Base-by-base conservation (phyloP, 2,888 invertebrate genomes). In the Idaea biselata region DNA sequence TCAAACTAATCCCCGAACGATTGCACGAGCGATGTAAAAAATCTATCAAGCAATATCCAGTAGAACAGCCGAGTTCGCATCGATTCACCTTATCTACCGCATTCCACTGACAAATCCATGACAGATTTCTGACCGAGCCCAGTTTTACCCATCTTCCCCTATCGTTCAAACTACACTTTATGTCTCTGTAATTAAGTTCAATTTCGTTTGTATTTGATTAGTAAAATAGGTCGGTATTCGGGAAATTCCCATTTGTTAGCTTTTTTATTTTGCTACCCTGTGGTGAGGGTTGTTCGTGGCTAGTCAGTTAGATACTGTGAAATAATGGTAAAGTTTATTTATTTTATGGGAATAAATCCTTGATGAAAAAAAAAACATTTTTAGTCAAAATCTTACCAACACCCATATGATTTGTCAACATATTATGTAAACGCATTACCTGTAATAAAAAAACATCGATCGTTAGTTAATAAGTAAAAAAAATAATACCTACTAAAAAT, bases 41-140 rank as follows among this genome's bases (percentile, higher is more conserved):
- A 44, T 44, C 44, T 44, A 44, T 44, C 44, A 44, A 44, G 14
- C 11, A 71, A 70, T 64, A 63, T 65, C 61, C 58, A 16, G 18
- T 55, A 59, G 56, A 63, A 60, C 44, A 55, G 61, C 61, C 61
- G 66, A 70, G 70, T 70, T 68, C 72, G 73, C 74, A 76, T 73
- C 71, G 74, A 75, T 73, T 70, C 72, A 64, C 73, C 73, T 68
- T 75, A 70, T 68, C 70, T 66, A 58, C 61, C 68, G 72, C 72
- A 75, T 75, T 75, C 73, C 73, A 75, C 72, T 74, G 76, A 78
- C 79, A 82, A 78, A 79, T 76, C 76, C 75, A 72, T 76, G 78
- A 79, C 78, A 77, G 78, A 81, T 80, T 73, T 76, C 74, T 75
- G 62, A 64, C 74, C 74, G 62, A 64, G 71, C 75, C 65, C 63